Evolutionary conservation across 2,888 invertebrate genomes (phyloP).

Genomic region (Linnaemya vulpina): DNA sequence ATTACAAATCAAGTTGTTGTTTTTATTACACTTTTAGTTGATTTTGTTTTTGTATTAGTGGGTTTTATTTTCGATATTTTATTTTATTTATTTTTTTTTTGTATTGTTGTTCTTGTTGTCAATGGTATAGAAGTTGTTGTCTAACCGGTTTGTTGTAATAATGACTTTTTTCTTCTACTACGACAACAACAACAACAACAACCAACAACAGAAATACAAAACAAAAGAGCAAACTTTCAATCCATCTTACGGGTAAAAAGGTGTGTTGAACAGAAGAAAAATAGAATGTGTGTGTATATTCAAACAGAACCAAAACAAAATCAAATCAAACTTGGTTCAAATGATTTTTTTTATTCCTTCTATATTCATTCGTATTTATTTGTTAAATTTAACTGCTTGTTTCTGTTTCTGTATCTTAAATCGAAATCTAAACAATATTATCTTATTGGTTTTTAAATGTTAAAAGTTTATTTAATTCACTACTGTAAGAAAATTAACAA

Average conservation of each 20-base stretch:
- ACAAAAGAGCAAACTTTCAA: conserved; percentile 59
- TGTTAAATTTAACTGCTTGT: conserved; percentile 39
- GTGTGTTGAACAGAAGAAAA: conserved; percentile 46
- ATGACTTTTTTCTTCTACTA: conserved; percentile 52
- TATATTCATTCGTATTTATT: conserved; percentile 24
- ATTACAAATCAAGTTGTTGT: conserved; percentile 64
- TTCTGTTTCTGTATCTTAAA: conserved; percentile 34
- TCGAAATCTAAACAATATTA: conserved; percentile 38
- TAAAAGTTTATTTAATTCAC: conserved; percentile 49
- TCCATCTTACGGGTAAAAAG: conserved; percentile 54
- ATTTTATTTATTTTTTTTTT: too few species aligned
- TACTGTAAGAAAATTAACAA: conserved; percentile 18
- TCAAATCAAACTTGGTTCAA: conserved; percentile 48
- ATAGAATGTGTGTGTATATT: conserved; percentile 2
- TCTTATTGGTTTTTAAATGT: conserved; percentile 38
- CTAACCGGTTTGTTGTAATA: conserved; percentile 61
- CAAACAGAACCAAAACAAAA: conserved; percentile 53
- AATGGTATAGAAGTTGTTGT: conserved; percentile 61
- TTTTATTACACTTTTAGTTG: conserved; percentile 53
- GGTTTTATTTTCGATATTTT: conserved; percentile 50
- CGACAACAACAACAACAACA: conserved; percentile 14
- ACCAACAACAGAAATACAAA: conserved; percentile 25
- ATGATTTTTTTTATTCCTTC: conserved; percentile 27
- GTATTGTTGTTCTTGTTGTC: conserved; percentile 50
- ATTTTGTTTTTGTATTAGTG: conserved; percentile 41